These are phyloP conservation scores for Nanger granti DNA, from an alignment of 2,113 vertebrate species.

Conservation along the genomic window DNA sequence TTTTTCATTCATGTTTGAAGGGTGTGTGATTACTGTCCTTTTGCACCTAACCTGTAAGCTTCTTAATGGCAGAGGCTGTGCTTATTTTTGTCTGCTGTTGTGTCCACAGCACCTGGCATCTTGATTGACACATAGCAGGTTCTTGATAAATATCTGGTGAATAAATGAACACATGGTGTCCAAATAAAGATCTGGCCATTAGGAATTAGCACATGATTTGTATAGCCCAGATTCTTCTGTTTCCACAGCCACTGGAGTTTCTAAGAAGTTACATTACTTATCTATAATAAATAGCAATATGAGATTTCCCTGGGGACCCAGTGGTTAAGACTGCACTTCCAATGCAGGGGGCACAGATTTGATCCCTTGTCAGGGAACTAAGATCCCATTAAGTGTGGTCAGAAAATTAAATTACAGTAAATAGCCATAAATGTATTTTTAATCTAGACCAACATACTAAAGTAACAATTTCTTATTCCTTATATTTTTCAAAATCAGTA, in stretches of 20 bases:
- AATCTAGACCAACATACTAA: background rate
- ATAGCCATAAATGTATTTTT: background rate
- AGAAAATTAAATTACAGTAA: background rate
- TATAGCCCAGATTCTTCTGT: background rate
- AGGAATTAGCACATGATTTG: background rate
- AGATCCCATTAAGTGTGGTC: background rate
- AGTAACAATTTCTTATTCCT: background rate
- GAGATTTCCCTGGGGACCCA: background rate
- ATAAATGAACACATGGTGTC: background rate
- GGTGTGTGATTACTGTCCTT: background rate
- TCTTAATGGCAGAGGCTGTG: background rate
- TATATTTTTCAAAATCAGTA: conserved; percentile 39
- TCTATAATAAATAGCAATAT: background rate
- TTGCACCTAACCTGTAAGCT: background rate
- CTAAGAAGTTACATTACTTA: background rate
- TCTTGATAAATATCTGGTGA: background rate
- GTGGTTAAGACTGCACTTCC: background rate
- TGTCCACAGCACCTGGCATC: background rate
- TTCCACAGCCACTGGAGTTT: background rate
- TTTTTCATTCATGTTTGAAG: background rate
- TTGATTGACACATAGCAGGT: background rate
- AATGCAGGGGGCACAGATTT: background rate
- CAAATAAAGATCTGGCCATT: background rate
- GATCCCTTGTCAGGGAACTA: background rate
- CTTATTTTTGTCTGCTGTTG: background rate